Evolutionary conservation across 2,888 invertebrate species (phyloP).

Genomic region (Hypomecis punctinalis): DNA sequence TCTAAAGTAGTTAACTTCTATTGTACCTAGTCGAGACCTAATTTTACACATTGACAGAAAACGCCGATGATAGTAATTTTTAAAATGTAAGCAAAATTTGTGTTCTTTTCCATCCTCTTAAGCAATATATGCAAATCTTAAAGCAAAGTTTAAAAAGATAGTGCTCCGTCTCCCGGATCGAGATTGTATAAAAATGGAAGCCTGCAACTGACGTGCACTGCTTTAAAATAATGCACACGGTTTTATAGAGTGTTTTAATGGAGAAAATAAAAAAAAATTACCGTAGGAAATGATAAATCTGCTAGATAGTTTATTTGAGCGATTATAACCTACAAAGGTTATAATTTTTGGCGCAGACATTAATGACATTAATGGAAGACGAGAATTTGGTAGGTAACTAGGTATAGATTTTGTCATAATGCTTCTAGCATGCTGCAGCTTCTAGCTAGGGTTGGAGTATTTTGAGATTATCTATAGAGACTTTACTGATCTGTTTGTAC

Average conservation of each 20-base stretch:
- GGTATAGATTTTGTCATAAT: too few species aligned
- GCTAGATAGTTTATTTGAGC: too few species aligned
- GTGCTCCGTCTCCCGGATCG: slow-evolving; percentile 3
- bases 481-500: too few species aligned
- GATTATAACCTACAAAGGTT: too few species aligned
- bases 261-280: neutral
- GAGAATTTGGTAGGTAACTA: too few species aligned
- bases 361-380: too few species aligned
- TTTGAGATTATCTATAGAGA: too few species aligned
- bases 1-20: too few species aligned
- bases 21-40: too few species aligned
- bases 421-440: too few species aligned
- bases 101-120: neutral
- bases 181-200: slow-evolving; percentile 18
- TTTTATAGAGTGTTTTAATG: slow-evolving; percentile 1
- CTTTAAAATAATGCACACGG: slow-evolving; percentile 3
- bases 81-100: neutral
- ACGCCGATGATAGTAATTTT: neutral
- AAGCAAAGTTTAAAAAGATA: slow-evolving; percentile 18
- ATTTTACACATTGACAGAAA: neutral
- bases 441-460: too few species aligned
- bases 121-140: slow-evolving; percentile 7
- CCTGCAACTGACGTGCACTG: slow-evolving; percentile 14
- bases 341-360: too few species aligned
- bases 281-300: neutral